phyloP scores from a whole-genome alignment of 1,140 invertebrate genomes.

The Pentalonia nigronervosa region DNA sequence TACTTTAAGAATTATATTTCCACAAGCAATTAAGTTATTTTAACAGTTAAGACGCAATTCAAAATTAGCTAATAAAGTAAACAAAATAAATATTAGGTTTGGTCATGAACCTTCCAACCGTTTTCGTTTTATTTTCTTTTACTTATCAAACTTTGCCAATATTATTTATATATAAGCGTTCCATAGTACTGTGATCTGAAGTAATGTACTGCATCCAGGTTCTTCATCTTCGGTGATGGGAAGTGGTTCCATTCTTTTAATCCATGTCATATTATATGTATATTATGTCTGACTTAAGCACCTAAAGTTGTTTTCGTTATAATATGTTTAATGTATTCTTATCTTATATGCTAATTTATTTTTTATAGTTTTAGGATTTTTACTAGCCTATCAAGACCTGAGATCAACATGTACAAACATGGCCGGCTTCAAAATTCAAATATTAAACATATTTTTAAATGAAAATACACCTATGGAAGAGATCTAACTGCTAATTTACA shows the following conservation, averaged over 20 bases:
- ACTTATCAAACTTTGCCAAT: not conserved
- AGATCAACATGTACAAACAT: not conserved
- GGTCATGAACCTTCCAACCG: not conserved
- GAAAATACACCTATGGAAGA: not conserved
- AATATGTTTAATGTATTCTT: not conserved
- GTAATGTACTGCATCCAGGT: not conserved
- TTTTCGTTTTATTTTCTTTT: not conserved
- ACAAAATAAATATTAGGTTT: not conserved
- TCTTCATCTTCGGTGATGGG: not conserved
- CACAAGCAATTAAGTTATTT: not conserved
- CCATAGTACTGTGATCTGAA: too few relatives aligned
- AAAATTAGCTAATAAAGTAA: not conserved
- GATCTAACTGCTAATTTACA: too few relatives aligned
- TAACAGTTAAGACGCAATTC: not conserved
- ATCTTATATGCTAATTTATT: too few relatives aligned
- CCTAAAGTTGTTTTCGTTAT: not conserved
- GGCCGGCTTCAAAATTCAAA: not conserved
- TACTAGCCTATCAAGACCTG: not conserved
- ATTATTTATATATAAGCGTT: not conserved
- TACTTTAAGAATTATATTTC: not conserved
- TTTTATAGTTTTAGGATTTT: not conserved
- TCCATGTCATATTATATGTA: not conserved
- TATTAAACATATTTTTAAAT: not conserved
- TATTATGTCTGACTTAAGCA: not conserved
- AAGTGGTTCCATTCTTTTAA: not conserved